phyloP scores from a whole-genome alignment of 2,888 invertebrate genomes.

The Dermolepida albohirtum region DNA sequence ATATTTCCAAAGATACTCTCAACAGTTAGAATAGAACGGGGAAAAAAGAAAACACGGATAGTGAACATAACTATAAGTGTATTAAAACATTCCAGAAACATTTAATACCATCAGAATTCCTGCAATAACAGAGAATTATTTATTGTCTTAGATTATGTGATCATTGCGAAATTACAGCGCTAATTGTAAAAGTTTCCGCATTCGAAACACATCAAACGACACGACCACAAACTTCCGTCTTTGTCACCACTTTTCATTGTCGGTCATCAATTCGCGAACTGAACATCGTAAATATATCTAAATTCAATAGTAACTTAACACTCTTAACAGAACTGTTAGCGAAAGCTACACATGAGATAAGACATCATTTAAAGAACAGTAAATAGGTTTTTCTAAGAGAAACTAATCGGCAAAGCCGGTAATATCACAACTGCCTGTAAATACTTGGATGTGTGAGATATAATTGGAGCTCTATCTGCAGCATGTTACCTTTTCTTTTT shows the following conservation, averaged over 20 bases:
- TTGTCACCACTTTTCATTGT: conserved; percentile 11
- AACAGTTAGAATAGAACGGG: conserved; percentile 12
- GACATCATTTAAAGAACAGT: conserved; percentile 21
- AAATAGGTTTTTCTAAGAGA: conserved; percentile 26
- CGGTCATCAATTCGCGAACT: conserved; percentile 9
- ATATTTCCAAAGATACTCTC: too few species aligned
- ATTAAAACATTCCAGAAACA: conserved; percentile 32
- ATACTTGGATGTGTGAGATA: conserved; percentile 35
- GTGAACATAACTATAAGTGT: conserved; percentile 27
- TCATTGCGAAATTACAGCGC: conserved; percentile 29
- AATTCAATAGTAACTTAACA: conserved; percentile 18
- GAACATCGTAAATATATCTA: conserved; percentile 26
- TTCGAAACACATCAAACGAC: conserved; percentile 23
- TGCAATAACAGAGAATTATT: conserved; percentile 35
- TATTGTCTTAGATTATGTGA: conserved; percentile 38
- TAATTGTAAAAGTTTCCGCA: conserved; percentile 35
- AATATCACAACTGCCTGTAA: conserved; percentile 27
- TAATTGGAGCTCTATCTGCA: conserved; percentile 30
- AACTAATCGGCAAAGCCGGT: conserved; percentile 13
- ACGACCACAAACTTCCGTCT: conserved; percentile 17
- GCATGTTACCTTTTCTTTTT: conserved; percentile 21
- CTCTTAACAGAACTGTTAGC: conserved; percentile 17
- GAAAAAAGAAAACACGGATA: conserved; percentile 9
- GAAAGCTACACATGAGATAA: conserved; percentile 13
- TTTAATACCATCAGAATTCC: conserved; percentile 32